Conservation (phyloP, 2,113 vertebrate species). For the Desmodus rotundus region DNA sequence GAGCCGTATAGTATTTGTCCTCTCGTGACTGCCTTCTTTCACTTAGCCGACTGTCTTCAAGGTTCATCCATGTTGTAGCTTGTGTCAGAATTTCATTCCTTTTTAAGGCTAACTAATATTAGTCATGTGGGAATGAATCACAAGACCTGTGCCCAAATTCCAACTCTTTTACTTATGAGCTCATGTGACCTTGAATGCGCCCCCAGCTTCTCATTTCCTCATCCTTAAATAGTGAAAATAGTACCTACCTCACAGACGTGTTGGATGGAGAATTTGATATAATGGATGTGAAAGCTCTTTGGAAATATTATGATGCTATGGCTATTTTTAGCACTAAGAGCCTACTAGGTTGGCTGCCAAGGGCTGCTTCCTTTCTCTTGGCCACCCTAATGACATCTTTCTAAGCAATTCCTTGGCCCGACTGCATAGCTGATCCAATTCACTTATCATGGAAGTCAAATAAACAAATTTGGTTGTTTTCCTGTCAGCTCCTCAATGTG, state of each 20-base stretch:
- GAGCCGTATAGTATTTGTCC: neutral
- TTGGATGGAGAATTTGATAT: slow-evolving; percentile 42
- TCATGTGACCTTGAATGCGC: slow-evolving; percentile 27
- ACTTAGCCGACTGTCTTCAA: neutral
- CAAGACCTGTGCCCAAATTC: neutral
- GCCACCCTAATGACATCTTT: slow-evolving; percentile 41
- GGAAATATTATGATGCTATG: slow-evolving; percentile 22
- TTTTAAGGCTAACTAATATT: neutral
- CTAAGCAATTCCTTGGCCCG: slow-evolving; percentile 24
- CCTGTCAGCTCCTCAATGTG: slow-evolving; percentile 28
- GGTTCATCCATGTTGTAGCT: neutral
- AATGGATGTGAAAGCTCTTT: slow-evolving; percentile 67
- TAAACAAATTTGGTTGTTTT: slow-evolving; percentile 41
- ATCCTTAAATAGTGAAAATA: slow-evolving; percentile 56
- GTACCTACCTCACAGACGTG: neutral
- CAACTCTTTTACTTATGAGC: neutral
- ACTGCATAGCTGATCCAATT: slow-evolving; percentile 26
- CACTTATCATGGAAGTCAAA: slow-evolving; percentile 48
- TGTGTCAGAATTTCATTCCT: neutral
- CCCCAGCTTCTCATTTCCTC: slow-evolving; percentile 39
- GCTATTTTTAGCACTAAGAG: slow-evolving; percentile 56
- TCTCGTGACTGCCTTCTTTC: neutral
- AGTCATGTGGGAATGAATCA: neutral
- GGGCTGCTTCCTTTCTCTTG: slow-evolving; percentile 25
- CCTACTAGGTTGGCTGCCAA: slow-evolving; percentile 40